A percentile compares a stretch with the other conserved stretches of the same genome.
Conservation (phyloP, 2,797 vertebrate species). For the Hephaestus fuliginosus region DNA sequence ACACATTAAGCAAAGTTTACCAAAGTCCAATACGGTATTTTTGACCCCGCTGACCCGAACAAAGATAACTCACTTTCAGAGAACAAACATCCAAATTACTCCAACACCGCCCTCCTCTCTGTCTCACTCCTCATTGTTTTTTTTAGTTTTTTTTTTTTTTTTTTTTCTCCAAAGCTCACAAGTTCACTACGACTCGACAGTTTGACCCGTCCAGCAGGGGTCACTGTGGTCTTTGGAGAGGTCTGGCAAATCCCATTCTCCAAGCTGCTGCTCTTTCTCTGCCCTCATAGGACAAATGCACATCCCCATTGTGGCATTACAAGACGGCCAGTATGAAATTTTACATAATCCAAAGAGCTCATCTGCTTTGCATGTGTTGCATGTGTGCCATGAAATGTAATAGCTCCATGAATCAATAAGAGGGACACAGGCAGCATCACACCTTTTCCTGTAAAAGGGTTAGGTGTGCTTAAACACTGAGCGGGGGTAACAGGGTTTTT, state of each 20-base stretch:
- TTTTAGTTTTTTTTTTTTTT: neutral
- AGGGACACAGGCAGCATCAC: constrained; percentile 9
- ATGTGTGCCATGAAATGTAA: constrained; percentile 37
- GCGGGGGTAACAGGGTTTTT: constrained; percentile 14
- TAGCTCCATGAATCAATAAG: constrained; percentile 14
- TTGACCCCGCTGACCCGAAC: constrained; percentile 42
- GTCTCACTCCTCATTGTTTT: neutral
- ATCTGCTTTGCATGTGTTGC: constrained; percentile 35
- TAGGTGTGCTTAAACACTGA: constrained; percentile 24
- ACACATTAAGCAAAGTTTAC: constrained; percentile 53
- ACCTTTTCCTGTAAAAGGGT: constrained; percentile 20
- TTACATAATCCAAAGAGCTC: constrained; percentile 42
- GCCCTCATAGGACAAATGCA: constrained; percentile 25
- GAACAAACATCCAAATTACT: constrained; percentile 40
- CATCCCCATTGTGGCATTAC: constrained; percentile 23
- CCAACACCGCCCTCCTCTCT: neutral
- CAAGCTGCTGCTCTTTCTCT: constrained; percentile 30
- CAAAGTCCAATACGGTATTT: constrained; percentile 49
- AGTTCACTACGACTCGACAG: constrained; percentile 32
- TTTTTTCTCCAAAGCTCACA: neutral
- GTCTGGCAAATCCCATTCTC: constrained; percentile 45
- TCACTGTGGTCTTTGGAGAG: constrained; percentile 84
- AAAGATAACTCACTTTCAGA: constrained; percentile 37
- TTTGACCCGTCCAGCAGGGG: constrained; percentile 84
- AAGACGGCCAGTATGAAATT: constrained; percentile 52